Conservation (phyloP, 2,797 vertebrate genomes). For the Tiaroga cobitis region DNA sequence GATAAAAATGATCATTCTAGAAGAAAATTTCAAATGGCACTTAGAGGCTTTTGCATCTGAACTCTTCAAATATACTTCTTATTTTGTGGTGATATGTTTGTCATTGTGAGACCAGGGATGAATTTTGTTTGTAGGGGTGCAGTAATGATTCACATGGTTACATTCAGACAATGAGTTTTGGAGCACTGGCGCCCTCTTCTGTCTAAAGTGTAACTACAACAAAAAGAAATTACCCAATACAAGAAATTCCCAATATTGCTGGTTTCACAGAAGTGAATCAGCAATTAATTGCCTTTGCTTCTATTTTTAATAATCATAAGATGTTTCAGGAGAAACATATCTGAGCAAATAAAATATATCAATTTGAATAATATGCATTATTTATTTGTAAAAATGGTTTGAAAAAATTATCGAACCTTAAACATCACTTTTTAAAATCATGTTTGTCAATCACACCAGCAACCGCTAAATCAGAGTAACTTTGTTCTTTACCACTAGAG, state of each 20-base stretch:
- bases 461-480: neutral
- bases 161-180: neutral
- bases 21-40: too few species aligned
- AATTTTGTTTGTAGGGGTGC: neutral
- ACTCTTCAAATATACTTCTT: too few species aligned
- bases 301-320: neutral
- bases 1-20: too few species aligned
- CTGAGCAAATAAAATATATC: neutral
- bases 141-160: neutral
- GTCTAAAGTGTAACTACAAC: neutral
- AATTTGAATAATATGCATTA: neutral
- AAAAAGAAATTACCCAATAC: too few species aligned
- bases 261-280: too few species aligned
- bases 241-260: too few species aligned
- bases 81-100: neutral
- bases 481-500: neutral
- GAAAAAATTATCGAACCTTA: neutral
- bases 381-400: neutral
- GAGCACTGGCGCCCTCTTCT: constrained; percentile 23
- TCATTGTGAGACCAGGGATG: neutral
- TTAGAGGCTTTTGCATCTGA: too few species aligned
- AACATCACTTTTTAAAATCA: neutral
- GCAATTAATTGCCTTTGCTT: neutral
- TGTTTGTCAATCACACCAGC: neutral
- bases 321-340: neutral